Conservation (phyloP, 2,797 vertebrate genomes). For the Hybognathus amarus region DNA sequence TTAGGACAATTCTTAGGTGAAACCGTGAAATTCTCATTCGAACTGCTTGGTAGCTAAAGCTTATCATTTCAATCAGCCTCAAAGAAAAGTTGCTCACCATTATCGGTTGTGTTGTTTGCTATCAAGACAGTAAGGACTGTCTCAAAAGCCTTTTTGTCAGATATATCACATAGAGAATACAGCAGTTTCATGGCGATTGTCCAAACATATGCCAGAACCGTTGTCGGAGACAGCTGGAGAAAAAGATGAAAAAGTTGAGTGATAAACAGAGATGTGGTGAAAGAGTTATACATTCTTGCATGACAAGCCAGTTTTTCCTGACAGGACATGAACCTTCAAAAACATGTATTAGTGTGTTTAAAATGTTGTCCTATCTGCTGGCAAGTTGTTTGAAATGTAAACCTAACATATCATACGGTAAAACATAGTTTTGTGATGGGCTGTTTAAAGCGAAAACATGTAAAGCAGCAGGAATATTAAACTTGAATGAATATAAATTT, state of each 20-base stretch:
- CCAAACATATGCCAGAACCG: conserved; percentile 18
- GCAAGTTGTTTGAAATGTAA: neutral
- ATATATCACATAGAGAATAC: neutral
- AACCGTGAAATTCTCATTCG: neutral
- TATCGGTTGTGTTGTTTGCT: neutral
- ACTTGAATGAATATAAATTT: neutral
- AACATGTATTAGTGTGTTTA: neutral
- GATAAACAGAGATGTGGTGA: conserved; percentile 13
- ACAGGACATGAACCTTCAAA: neutral
- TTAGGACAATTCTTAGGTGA: neutral
- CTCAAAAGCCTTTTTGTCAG: neutral
- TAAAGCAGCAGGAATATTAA: neutral
- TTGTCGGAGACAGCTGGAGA: conserved; percentile 14
- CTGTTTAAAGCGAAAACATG: neutral
- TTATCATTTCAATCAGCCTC: neutral
- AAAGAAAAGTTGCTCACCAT: neutral
- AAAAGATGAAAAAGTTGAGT: conserved; percentile 12
- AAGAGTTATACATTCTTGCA: conserved; percentile 11
- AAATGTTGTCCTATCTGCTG: neutral
- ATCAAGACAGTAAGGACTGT: neutral
- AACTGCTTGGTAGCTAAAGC: neutral
- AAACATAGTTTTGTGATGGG: neutral
- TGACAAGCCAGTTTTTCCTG: conserved; percentile 15
- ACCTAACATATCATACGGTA: neutral
- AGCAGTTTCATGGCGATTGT: neutral